Conservation (phyloP, 1,140 invertebrate species). For the Pygmarrhopalites habei region DNA sequence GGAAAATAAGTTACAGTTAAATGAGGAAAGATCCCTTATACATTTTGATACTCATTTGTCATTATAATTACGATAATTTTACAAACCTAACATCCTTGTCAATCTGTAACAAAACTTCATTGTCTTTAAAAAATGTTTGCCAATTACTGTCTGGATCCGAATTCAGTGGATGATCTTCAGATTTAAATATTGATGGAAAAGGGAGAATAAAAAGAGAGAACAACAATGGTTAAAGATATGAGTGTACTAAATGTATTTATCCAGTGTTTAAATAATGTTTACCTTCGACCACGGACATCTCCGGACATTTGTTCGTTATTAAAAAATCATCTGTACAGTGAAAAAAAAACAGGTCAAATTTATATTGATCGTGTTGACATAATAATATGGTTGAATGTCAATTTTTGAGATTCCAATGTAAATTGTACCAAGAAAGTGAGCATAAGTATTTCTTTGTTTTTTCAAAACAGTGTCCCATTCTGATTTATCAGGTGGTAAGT, state of each 20-base stretch:
- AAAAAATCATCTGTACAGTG: conserved; percentile 66
- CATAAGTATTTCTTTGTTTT: conserved; percentile 67
- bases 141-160: conserved; percentile 88
- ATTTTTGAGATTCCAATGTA: too few relatives aligned
- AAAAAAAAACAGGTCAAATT: too few relatives aligned
- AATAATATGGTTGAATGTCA: too few relatives aligned
- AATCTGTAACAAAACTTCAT: conserved; percentile 91
- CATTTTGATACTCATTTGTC: too few relatives aligned
- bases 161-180: conserved; percentile 82
- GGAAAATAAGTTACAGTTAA: not conserved
- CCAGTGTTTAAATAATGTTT: too few relatives aligned
- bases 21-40: not conserved
- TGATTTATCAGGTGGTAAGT: conserved; percentile 59
- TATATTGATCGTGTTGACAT: too few relatives aligned
- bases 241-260: too few relatives aligned
- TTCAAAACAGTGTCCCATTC: conserved; percentile 58
- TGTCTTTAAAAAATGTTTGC: conserved; percentile 91
- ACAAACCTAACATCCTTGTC: conserved; percentile 87
- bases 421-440: conserved; percentile 72
- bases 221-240: too few relatives aligned
- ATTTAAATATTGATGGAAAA: too few relatives aligned
- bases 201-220: too few relatives aligned
- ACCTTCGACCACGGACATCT: too few relatives aligned
- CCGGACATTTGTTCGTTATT: conserved; percentile 51
- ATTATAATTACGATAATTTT: too few relatives aligned